Evolutionary conservation across 2,113 vertebrate genomes (phyloP).

Genomic region (Coreoperca whiteheadi): DNA sequence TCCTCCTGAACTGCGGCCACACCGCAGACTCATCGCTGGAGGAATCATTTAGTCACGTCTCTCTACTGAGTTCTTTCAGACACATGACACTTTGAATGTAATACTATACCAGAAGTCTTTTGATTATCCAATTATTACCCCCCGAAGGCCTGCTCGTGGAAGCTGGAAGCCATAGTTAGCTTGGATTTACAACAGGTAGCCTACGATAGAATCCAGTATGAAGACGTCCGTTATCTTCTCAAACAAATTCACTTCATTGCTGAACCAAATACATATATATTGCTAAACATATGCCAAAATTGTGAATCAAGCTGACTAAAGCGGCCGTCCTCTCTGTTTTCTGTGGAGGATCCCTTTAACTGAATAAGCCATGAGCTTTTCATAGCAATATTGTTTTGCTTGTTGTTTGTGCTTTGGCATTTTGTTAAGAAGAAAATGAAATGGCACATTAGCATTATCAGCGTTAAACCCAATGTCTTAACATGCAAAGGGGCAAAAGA

Average conservation of each 20-base stretch:
- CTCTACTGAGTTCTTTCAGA: not conserved
- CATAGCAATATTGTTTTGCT: too few species aligned
- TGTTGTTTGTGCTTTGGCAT: too few species aligned
- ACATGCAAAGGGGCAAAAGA: not conserved
- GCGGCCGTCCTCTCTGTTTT: too few species aligned
- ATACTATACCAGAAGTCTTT: not conserved
- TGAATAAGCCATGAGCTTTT: too few species aligned
- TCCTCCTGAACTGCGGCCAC: slow-evolving; percentile 33
- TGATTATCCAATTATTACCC: too few species aligned
- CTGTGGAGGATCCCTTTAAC: too few species aligned
- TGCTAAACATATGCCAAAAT: too few species aligned
- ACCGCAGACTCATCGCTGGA: not conserved
- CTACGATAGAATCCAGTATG: not conserved
- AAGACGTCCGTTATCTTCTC: not conserved
- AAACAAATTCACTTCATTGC: not conserved
- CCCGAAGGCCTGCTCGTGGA: not conserved
- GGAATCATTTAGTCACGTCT: not conserved
- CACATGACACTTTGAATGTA: not conserved
- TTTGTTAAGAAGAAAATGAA: too few species aligned
- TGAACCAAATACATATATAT: not conserved
- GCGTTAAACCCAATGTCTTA: not conserved
- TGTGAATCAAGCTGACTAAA: too few species aligned
- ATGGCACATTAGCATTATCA: not conserved
- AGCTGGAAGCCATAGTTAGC: not conserved
- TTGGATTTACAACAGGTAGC: not conserved